A percentile compares a stretch with the other conserved stretches of the same genome.
These are phyloP conservation scores for Gambusia affinis DNA, from an alignment of 2,113 vertebrate genomes.

Conservation along the genomic window DNA sequence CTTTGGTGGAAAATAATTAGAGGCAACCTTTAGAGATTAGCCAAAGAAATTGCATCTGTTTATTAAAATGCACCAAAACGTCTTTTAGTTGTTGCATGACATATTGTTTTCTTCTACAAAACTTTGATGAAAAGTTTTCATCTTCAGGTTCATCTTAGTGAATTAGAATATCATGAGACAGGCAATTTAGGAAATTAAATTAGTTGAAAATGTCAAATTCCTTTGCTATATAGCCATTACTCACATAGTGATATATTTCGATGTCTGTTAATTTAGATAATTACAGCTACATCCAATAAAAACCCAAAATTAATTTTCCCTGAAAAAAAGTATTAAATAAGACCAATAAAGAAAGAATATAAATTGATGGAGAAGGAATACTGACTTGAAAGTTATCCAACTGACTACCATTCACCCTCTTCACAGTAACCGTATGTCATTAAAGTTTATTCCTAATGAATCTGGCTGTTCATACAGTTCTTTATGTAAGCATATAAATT, in stretches of 20 bases:
- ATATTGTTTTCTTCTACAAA: conserved; percentile 7
- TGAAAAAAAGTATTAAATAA: neutral
- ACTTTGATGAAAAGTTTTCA: neutral
- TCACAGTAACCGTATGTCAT: neutral
- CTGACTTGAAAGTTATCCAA: neutral
- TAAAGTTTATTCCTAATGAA: neutral
- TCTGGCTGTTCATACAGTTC: neutral
- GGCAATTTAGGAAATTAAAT: neutral
- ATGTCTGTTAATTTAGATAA: neutral
- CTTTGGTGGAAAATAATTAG: neutral
- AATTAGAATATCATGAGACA: neutral
- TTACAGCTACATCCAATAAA: neutral
- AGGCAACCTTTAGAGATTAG: neutral
- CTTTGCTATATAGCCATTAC: neutral
- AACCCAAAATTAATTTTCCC: neutral
- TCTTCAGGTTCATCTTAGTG: neutral
- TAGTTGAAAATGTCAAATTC: neutral
- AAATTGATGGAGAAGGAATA: neutral
- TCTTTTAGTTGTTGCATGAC: conserved; percentile 1
- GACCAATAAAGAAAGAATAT: neutral
- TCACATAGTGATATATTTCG: neutral
- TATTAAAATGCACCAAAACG: neutral
- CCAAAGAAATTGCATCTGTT: neutral
- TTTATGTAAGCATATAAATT: neutral
- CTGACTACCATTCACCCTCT: too few species aligned